A percentile compares a stretch with the other conserved stretches of the same genome.
phyloP scores from a whole-genome alignment of 2,113 vertebrate species.

The Phyllopteryx taeniolatus region DNA sequence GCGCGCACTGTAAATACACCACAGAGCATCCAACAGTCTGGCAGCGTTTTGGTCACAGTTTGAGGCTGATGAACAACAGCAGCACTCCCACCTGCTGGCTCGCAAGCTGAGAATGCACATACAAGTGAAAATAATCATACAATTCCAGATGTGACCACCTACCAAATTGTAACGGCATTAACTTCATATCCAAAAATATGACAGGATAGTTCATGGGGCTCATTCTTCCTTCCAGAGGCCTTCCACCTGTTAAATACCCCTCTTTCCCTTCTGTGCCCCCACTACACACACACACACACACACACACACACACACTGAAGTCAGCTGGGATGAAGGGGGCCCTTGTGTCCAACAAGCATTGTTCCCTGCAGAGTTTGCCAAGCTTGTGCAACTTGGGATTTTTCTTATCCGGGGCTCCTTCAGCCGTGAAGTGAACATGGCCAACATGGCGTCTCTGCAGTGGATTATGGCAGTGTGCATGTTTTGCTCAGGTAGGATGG shows the following conservation, averaged over 20 bases:
- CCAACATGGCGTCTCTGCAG: slow-evolving; percentile 45
- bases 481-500: slow-evolving; percentile 65
- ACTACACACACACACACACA: slow-evolving; percentile 25
- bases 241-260: slow-evolving; percentile 25
- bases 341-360: slow-evolving; percentile 70
- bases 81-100: slow-evolving; percentile 34
- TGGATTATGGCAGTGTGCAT: slow-evolving; percentile 60
- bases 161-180: neutral
- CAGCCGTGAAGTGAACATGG: slow-evolving; percentile 36
- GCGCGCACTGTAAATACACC: slow-evolving; percentile 34
- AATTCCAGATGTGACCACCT: neutral
- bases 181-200: neutral
- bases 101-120: slow-evolving; percentile 4
- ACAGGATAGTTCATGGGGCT: neutral
- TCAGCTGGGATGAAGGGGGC: slow-evolving; percentile 66
- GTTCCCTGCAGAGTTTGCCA: slow-evolving; percentile 73
- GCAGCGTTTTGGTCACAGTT: slow-evolving; percentile 60
- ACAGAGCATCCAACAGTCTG: slow-evolving; percentile 24
- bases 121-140: slow-evolving; percentile 16
- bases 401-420: slow-evolving; percentile 36
- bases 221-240: slow-evolving; percentile 30
- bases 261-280: neutral
- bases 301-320: slow-evolving; percentile 52
- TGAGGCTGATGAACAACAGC: slow-evolving; percentile 38
- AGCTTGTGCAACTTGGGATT: slow-evolving; percentile 68